These are phyloP conservation scores for Xiphorhynchus elegans DNA, from an alignment of 2,113 vertebrate species.

Conservation along the genomic window DNA sequence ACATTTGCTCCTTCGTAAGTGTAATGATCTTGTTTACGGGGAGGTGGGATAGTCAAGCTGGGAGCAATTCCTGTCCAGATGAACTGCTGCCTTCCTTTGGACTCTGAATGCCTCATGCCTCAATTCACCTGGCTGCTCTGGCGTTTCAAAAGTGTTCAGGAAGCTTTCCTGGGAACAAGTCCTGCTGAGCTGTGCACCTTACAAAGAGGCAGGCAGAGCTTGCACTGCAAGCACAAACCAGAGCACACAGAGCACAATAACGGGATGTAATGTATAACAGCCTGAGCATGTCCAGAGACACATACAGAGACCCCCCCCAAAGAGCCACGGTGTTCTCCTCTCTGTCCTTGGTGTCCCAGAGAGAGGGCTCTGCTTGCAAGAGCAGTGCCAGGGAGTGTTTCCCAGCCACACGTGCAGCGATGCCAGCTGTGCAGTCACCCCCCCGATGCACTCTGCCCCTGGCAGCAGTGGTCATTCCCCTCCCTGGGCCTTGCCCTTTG, in stretches of 20 bases:
- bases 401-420: not conserved
- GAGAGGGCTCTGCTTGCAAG: not conserved
- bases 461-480: not conserved
- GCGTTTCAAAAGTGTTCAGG: not conserved
- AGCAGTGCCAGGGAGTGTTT: not conserved
- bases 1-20: not conserved
- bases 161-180: not conserved
- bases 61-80: not conserved
- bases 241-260: not conserved
- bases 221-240: not conserved
- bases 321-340: not conserved
- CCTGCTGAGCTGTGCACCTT: not conserved
- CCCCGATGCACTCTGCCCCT: not conserved
- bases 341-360: not conserved
- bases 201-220: not conserved
- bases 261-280: not conserved
- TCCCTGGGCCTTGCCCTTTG: not conserved
- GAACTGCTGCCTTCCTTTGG: not conserved
- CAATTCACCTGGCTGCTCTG: not conserved
- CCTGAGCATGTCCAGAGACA: not conserved
- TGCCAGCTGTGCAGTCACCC: not conserved
- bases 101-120: not conserved
- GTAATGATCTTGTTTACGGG: not conserved
- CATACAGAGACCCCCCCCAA: accelerated
- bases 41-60: not conserved